These are phyloP conservation scores for Kradibia gibbosae DNA, from an alignment of 1,140 invertebrate species.

Conservation along the genomic window DNA sequence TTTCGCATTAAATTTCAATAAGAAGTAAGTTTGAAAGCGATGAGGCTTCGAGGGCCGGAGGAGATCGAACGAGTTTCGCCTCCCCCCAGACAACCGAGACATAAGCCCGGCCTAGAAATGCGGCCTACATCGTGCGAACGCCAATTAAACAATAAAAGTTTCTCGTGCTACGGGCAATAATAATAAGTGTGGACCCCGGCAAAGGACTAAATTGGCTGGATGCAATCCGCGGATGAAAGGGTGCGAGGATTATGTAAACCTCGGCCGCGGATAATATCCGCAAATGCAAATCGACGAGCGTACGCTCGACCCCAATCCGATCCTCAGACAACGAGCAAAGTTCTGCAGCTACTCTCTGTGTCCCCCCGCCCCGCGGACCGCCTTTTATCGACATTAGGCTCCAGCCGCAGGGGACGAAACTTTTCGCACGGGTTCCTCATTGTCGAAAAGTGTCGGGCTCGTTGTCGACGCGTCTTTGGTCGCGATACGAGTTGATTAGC, in stretches of 20 bases:
- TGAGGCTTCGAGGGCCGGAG: no score
- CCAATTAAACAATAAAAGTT: constrained; percentile 19
- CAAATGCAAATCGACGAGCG: constrained; percentile 37
- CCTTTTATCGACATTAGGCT: no score
- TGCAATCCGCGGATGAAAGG: constrained; percentile 3
- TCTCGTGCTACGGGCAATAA: background rate
- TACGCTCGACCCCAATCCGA: background rate
- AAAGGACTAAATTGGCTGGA: constrained; percentile 34
- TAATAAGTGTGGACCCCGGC: constrained; percentile 28
- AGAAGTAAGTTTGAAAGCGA: no score
- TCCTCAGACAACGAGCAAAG: no score
- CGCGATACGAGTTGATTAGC: no score
- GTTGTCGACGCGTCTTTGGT: background rate
- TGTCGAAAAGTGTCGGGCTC: background rate
- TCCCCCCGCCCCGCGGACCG: background rate
- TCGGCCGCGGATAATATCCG: constrained; percentile 37
- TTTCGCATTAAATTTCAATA: no score
- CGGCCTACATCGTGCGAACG: constrained; percentile 34
- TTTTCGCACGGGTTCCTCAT: constrained; percentile 19
- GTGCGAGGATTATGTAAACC: constrained; percentile 27
- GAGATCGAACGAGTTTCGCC: no score
- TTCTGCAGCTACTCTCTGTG: no score
- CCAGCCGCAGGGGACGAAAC: no score
- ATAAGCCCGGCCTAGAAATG: no score
- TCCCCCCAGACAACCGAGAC: no score